A percentile compares a stretch with the other conserved stretches of the same genome.
These are phyloP conservation scores for Hippopotamus amphibius DNA, from an alignment of 2,113 vertebrate genomes.

Conservation along the genomic window DNA sequence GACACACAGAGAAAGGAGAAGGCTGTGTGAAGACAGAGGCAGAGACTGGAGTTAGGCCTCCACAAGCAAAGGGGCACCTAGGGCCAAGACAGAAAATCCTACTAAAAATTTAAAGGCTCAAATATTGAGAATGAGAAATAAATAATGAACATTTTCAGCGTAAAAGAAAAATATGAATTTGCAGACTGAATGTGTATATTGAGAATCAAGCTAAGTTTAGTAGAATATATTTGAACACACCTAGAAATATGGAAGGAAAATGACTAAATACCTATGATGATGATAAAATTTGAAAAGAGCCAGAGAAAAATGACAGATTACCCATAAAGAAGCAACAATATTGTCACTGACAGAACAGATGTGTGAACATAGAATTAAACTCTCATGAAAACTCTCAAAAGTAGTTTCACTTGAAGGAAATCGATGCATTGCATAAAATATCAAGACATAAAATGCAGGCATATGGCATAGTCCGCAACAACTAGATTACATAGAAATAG, in stretches of 20 bases:
- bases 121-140: not conserved
- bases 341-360: not conserved
- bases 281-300: not conserved
- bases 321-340: not conserved
- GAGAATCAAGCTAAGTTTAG: slow-evolving; percentile 1
- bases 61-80: not conserved
- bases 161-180: not conserved
- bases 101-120: not conserved
- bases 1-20: not conserved
- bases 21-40: not conserved
- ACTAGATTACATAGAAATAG: not conserved
- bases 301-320: slow-evolving; percentile 14
- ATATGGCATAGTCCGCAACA: not conserved
- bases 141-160: not conserved
- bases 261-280: not conserved
- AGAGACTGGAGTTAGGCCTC: not conserved
- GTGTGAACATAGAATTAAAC: slow-evolving; percentile 34
- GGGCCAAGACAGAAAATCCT: not conserved
- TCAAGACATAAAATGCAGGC: not conserved
- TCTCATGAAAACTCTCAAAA: slow-evolving; percentile 13
- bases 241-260: not conserved
- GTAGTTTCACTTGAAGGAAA: slow-evolving; percentile 38
- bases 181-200: not conserved
- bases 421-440: not conserved
- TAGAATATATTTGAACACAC: not conserved